These are phyloP conservation scores for Anas bahamensis DNA, from an alignment of 2,797 vertebrate genomes.

Conservation along the genomic window DNA sequence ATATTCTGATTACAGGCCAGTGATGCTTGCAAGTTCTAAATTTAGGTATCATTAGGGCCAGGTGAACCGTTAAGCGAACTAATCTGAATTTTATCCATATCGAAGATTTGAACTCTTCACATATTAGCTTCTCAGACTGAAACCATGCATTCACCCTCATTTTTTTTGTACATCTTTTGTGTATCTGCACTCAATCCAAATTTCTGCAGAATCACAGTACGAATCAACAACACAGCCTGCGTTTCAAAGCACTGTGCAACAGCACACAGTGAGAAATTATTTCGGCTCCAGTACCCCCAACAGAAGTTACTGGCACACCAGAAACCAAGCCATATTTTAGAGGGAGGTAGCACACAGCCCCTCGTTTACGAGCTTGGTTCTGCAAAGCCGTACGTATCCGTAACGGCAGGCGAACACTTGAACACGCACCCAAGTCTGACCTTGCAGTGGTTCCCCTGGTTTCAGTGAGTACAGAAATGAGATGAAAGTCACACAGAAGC, in stretches of 20 bases:
- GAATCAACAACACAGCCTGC: not conserved
- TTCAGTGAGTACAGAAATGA: not conserved
- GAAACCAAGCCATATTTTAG: not conserved
- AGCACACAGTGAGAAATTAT: not conserved
- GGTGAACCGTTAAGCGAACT: constrained; percentile 33
- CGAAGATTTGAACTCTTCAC: not conserved
- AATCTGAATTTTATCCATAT: constrained; percentile 46
- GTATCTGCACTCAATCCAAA: not conserved
- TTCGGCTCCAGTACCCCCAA: not conserved
- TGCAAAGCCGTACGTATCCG: not conserved
- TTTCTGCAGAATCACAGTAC: not conserved
- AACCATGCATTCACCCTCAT: not conserved
- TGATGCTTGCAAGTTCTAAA: constrained; percentile 37
- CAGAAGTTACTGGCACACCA: not conserved
- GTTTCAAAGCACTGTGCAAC: not conserved
- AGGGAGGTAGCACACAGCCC: not conserved
- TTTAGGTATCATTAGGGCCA: constrained; percentile 25
- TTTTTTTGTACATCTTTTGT: not conserved
- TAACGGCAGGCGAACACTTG: not conserved
- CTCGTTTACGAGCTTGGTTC: not conserved
- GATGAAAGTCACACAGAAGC: not conserved
- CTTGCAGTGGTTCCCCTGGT: not conserved
- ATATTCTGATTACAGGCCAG: constrained; percentile 68
- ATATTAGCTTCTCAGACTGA: not conserved
- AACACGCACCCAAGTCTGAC: not conserved